Conservation (phyloP, 2,113 vertebrate genomes). For the Bolborhynchus lineola region DNA sequence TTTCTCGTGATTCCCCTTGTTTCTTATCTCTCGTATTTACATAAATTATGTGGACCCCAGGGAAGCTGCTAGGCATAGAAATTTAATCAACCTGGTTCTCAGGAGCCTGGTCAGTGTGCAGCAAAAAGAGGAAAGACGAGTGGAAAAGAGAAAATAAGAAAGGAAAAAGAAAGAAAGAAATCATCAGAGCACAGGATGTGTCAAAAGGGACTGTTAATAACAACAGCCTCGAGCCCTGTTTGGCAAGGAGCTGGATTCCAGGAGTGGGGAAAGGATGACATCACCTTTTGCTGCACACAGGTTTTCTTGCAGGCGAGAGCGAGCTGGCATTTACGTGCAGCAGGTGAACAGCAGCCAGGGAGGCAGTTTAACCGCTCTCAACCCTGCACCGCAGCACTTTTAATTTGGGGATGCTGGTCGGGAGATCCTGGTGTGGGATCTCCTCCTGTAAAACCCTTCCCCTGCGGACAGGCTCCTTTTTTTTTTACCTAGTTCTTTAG, state of each 20-base stretch:
- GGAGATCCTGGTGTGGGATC: neutral
- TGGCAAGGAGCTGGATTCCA: neutral
- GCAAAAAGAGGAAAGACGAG: neutral
- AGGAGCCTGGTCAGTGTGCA: constrained; percentile 11
- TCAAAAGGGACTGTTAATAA: neutral
- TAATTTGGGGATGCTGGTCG: accelerated
- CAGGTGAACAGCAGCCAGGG: neutral
- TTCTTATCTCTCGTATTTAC: constrained; percentile 61
- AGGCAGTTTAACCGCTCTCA: neutral
- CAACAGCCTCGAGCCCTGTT: neutral
- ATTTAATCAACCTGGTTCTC: constrained; percentile 60
- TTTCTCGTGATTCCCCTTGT: constrained; percentile 54
- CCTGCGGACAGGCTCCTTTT: neutral
- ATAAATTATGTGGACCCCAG: constrained; percentile 62
- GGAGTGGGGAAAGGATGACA: constrained; percentile 43
- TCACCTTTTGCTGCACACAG: constrained; percentile 49
- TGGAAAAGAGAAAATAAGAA: neutral
- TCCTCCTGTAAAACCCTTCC: neutral
- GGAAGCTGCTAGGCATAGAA: constrained; percentile 42
- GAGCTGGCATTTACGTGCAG: neutral
- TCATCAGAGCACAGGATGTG: neutral
- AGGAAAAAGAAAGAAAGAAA: neutral
- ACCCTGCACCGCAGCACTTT: neutral
- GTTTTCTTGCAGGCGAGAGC: neutral
- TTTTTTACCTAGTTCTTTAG: neutral